These are phyloP conservation scores for Aporophyla lueneburgensis DNA, from an alignment of 2,888 invertebrate species.

Conservation along the genomic window DNA sequence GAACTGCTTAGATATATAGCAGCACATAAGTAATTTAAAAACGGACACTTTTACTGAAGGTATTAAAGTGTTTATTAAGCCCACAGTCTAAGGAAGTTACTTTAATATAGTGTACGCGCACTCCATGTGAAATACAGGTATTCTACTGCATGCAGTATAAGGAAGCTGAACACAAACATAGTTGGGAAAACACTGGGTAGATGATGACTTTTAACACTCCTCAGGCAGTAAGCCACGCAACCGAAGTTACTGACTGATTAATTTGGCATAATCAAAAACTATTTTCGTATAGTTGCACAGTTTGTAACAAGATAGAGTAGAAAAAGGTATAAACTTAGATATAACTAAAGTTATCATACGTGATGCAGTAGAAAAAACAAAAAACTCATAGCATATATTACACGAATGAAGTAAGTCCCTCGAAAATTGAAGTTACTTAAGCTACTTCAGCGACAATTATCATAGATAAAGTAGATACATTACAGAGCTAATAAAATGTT, in stretches of 20 bases:
- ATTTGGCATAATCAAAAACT: not conserved
- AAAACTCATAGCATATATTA: not conserved
- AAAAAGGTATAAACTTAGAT: not conserved
- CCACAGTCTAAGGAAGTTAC: too few species aligned
- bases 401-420: not conserved
- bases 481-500: slow-evolving; percentile 5
- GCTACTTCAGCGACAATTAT: not conserved
- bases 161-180: too few species aligned
- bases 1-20: not conserved
- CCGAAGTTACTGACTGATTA: not conserved
- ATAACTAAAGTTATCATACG: not conserved
- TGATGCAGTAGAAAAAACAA: not conserved
- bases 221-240: too few species aligned
- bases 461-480: slow-evolving; percentile 6
- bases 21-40: not conserved
- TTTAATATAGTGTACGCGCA: too few species aligned
- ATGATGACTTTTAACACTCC: too few species aligned
- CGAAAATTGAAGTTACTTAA: not conserved
- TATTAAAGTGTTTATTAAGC: too few species aligned
- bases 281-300: not conserved
- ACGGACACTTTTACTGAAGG: not conserved
- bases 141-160: too few species aligned
- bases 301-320: too few species aligned
- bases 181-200: too few species aligned
- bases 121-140: too few species aligned